Base-by-base conservation (phyloP, 2,797 vertebrate species). In the Trachops cirrhosus region DNA sequence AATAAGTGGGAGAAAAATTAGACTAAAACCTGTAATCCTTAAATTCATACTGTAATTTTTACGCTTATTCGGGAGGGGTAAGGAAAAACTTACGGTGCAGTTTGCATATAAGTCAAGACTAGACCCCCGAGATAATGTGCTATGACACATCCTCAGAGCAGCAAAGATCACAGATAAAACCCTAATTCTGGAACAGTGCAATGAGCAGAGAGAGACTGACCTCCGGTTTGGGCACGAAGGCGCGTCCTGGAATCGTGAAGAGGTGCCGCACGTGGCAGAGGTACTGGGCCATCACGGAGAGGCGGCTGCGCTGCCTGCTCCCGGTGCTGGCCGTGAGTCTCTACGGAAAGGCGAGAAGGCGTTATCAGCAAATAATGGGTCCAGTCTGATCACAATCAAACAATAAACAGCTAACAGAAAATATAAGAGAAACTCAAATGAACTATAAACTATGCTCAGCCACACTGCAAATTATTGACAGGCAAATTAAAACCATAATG, bases 281-380 rank as follows among this genome's bases (percentile, higher is more conserved):
- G 97, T 99, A 98, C 98, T 99, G 99, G 80, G 99, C 98, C 99
- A 99, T 99, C 86, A 99, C 29, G 57, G 99, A 99, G 78, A 99
- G 98, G n/a, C 99, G 99, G 96, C 99, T 99, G 83, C 99, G 99
- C 92, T 99, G 99, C 46, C 75, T 98, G 97, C 98, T 98, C 94
- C 99, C 97, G 0, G 99, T 98, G 96, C 98, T 99, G 95, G 99
- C 99, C 6, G 98, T 98, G 92, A 99, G 98, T 96, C 99, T 99
- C 99, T 99, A 83, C 0, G 85, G 46, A 68, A 96, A 74, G 97
- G 97, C 26, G 71, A 77, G 91, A 9, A 74, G 1, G n/a, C 92
- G 57, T 50, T 50, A 29, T 10, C 2, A 21, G 18, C 16, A 57
- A 75, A 88, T 18, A 77, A 86, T 78, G 26, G 70, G 62, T 48